Base-by-base conservation (phyloP, 2,888 invertebrate species). In the Cloeon dipterum region DNA sequence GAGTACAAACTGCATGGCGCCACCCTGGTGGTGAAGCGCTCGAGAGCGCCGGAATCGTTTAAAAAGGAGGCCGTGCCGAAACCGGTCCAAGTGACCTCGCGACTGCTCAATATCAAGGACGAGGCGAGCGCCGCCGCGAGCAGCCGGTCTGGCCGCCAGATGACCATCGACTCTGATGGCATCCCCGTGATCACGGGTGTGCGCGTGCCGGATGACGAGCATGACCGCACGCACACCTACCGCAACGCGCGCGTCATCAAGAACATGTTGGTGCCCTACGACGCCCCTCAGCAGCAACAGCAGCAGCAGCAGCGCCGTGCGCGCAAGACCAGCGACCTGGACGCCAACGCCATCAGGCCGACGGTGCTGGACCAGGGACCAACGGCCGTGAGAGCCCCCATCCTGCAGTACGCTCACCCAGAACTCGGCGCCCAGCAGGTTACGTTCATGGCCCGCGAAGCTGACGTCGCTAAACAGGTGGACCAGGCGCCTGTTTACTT, bases 241-340 rank as follows among this genome's bases (percentile, higher is more conserved):
- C 65, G 86, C 38, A 86, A 86, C 54, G 86, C 85, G 1, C 64
- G 85, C 43, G 83, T 86, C 11, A 78, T 86, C 33, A 83, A 86
- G 49, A 79, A 81, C 38, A 72, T 79, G 52, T 56, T 86, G 35
- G 62, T 77, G 33, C 76, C 78, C 14, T 7, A 29, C 8, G 7
- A 14, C 8, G 13, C 29, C 14, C 16, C 29, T n/a, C 7, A 16
- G 8, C 29, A 29, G 14, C 29, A 29, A 14, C n/a, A n/a, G 8
- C 16, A n/a, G 7, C 29, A 5, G n/a, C 8, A 5, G 14, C 5
- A 29, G n/a, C n/a, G 29, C 14, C 29, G 8, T 16, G 29, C 29
- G 5, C n/a, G 5, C 29, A 16, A 14, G n/a, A 8, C n/a, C 23
- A 25, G 25, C 67, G 43, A 75, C 74, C 1, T 57, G 63, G 11